phyloP scores from a whole-genome alignment of 2,113 vertebrate species.

The Ceyx cyanopectus region DNA sequence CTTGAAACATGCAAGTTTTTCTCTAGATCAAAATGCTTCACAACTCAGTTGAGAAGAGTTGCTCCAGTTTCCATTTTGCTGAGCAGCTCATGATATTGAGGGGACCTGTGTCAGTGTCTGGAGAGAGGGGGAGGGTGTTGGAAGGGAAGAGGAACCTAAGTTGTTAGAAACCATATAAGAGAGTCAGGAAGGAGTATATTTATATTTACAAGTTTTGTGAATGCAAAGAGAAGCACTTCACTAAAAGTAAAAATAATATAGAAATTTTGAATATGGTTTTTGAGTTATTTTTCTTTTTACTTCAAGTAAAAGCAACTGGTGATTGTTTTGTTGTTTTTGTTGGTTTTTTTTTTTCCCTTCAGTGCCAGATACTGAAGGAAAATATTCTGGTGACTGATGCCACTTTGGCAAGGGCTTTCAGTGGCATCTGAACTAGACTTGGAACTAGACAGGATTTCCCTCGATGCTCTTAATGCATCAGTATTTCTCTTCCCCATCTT shows the following conservation, averaged over 20 bases:
- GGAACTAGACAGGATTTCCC: not conserved
- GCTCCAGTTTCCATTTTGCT: not conserved
- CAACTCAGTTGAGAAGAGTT: not conserved
- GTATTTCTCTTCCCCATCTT: not conserved
- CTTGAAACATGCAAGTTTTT: not conserved
- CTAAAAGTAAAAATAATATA: not conserved
- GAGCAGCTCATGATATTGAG: not conserved
- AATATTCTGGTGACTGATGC: not conserved
- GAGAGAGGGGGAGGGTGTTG: not conserved
- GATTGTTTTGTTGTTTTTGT: not conserved
- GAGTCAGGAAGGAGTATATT: not conserved
- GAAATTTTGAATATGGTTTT: not conserved
- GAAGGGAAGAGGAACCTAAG: not conserved
- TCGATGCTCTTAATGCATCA: not conserved
- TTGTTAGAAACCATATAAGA: not conserved
- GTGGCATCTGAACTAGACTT: not conserved
- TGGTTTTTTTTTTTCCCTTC: too few relatives aligned
- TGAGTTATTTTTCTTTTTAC: not conserved
- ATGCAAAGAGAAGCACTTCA: not conserved
- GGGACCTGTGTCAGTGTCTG: not conserved
- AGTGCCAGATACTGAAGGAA: not conserved
- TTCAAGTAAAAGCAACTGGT: not conserved
- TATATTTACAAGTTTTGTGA: not conserved
- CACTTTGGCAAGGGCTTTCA: not conserved
- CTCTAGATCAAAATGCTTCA: not conserved